phyloP scores from a whole-genome alignment of 2,797 vertebrate genomes.

The Mastacembelus armatus region DNA sequence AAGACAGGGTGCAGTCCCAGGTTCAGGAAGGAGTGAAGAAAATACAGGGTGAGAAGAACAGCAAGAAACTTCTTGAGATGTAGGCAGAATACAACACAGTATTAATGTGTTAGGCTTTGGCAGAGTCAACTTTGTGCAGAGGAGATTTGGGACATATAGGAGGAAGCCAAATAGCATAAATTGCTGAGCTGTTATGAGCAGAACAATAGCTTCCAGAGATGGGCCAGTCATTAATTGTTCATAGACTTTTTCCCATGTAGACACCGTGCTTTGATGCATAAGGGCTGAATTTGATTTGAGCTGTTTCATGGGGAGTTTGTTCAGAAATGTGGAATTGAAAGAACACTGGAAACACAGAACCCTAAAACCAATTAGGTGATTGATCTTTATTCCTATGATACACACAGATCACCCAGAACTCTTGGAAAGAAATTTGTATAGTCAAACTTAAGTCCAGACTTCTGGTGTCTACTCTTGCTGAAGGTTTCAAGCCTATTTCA shows the following conservation, averaged over 20 bases:
- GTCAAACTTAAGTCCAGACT: background rate
- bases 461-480: background rate
- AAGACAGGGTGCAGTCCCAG: slow-evolving; percentile 72
- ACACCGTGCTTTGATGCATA: slow-evolving; percentile 32
- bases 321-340: slow-evolving; percentile 14
- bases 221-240: slow-evolving; percentile 50
- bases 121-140: slow-evolving; percentile 50
- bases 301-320: slow-evolving; percentile 25
- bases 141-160: slow-evolving; percentile 43
- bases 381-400: slow-evolving; percentile 24
- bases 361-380: slow-evolving; percentile 34
- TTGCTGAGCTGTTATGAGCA: slow-evolving; percentile 46
- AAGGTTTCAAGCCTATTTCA: background rate
- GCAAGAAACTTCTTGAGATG: slow-evolving; percentile 59
- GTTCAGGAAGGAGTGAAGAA: slow-evolving; percentile 63
- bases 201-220: slow-evolving; percentile 52
- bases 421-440: background rate
- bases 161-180: slow-evolving; percentile 57
- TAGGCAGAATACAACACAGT: slow-evolving; percentile 39
- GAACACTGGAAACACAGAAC: slow-evolving; percentile 3
- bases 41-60: slow-evolving; percentile 55
- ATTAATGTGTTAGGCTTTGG: slow-evolving; percentile 63
- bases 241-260: slow-evolving; percentile 23
- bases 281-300: slow-evolving; percentile 23
- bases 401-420: slow-evolving; percentile 2